Evolutionary conservation across 2,797 vertebrate genomes (phyloP).

Genomic region (Steatocranus sp.): DNA sequence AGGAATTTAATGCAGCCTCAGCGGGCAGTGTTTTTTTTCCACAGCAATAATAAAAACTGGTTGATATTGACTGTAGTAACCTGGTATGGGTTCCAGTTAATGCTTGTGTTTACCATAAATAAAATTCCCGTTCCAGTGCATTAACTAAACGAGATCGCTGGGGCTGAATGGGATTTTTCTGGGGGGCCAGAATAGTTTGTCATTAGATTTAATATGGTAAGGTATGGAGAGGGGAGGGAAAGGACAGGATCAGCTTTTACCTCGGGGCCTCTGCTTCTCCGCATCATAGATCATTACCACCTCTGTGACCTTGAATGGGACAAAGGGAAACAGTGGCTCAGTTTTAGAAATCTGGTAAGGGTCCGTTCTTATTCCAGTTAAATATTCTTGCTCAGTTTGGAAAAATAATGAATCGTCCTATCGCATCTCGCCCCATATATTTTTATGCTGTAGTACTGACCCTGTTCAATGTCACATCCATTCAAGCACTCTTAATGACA

Average conservation of each 20-base stretch:
- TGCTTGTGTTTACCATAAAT: not conserved
- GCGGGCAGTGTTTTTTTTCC: not conserved
- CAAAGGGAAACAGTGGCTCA: conserved; percentile 73
- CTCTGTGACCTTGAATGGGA: conserved; percentile 92
- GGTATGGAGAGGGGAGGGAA: conserved; percentile 73
- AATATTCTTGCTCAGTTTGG: conserved; percentile 29
- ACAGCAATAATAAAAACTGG: not conserved
- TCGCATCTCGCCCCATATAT: not conserved
- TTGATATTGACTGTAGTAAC: not conserved
- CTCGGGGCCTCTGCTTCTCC: conserved; percentile 99
- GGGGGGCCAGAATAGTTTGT: conserved; percentile 90
- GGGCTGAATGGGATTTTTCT: conserved; percentile 35
- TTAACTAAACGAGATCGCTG: conserved; percentile 19
- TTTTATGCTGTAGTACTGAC: conserved; percentile 14
- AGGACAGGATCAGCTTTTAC: conserved; percentile 95
- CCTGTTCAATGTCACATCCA: conserved; percentile 52
- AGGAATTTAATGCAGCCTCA: not conserved
- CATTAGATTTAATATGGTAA: conserved; percentile 88
- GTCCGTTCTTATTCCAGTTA: conserved; percentile 25
- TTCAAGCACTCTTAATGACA: conserved; percentile 30
- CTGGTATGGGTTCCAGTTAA: not conserved
- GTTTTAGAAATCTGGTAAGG: conserved; percentile 54
- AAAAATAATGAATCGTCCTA: conserved; percentile 12
- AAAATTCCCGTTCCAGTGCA: not conserved
- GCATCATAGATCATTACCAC: conserved; percentile 99